Percentiles rank a stretch among this genome's conserved stretches.
phyloP scores from a whole-genome alignment of 1,140 invertebrate genomes.

The Subanguina moxae region DNA sequence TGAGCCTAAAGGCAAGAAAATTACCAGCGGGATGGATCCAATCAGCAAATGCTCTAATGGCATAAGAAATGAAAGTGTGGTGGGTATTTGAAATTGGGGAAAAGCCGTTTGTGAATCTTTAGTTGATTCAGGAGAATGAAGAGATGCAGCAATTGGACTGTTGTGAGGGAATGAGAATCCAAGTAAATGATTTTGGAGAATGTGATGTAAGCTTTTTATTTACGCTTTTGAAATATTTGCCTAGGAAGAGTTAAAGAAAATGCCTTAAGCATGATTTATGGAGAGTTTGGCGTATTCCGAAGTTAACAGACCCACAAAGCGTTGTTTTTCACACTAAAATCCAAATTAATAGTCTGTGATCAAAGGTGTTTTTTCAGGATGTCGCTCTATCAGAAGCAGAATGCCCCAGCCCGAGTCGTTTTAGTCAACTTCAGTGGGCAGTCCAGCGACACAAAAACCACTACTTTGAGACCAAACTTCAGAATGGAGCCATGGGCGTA shows the following conservation, averaged over 20 bases:
- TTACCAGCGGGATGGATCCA: neutral
- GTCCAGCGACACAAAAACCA: slow-evolving; percentile 31
- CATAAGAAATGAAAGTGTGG: neutral
- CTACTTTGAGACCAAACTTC: slow-evolving; percentile 14
- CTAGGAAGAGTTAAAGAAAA: no score
- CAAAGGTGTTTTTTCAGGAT: slow-evolving; percentile 20
- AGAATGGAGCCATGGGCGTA: neutral
- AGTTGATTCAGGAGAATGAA: no score
- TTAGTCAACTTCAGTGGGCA: slow-evolving; percentile 37
- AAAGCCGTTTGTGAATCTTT: no score
- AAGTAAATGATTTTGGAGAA: neutral
- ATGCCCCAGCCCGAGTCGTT: slow-evolving; percentile 21
- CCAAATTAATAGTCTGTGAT: no score
- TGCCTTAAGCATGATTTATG: no score
- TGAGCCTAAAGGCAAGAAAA: slow-evolving; percentile 8
- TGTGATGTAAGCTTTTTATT: neutral
- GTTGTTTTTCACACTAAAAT: no score
- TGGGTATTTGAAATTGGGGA: no score
- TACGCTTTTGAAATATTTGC: neutral
- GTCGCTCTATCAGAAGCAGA: slow-evolving; percentile 24
- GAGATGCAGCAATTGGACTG: neutral
- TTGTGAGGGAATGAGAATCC: neutral
- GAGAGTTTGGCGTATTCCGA: no score
- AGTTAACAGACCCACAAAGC: no score
- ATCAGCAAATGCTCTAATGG: neutral